Percentiles rank a stretch among this genome's conserved stretches.
Conservation (phyloP, 2,888 invertebrate genomes). For the Melanotus villosus region DNA sequence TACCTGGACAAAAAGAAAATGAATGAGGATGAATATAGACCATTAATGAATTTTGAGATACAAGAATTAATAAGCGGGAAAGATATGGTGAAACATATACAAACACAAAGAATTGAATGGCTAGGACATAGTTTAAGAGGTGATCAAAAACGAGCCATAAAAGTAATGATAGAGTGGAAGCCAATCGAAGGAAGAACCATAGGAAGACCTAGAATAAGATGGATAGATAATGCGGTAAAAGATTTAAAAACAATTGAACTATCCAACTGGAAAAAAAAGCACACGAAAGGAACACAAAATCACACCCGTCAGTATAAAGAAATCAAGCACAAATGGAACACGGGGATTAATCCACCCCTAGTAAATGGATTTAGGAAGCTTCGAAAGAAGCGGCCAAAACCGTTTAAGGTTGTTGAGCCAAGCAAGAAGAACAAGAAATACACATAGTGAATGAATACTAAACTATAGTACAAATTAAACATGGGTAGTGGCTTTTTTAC, state of each 20-base stretch:
- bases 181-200: background rate
- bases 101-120: background rate
- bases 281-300: background rate
- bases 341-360: background rate
- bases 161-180: too few species aligned
- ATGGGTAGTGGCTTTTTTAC: too few species aligned
- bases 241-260: background rate
- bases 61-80: background rate
- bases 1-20: background rate
- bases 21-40: background rate
- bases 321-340: background rate
- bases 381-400: background rate
- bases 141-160: too few species aligned
- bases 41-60: background rate
- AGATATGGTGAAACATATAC: slow-evolving; percentile 1
- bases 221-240: background rate
- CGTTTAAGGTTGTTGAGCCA: background rate
- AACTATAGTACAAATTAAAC: too few species aligned
- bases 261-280: background rate
- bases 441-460: too few species aligned
- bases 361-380: background rate
- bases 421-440: background rate
- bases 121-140: background rate
- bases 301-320: background rate
- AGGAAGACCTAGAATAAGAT: background rate